Conservation (phyloP, 2,888 invertebrate species). For the Tetrapedia diversipes region DNA sequence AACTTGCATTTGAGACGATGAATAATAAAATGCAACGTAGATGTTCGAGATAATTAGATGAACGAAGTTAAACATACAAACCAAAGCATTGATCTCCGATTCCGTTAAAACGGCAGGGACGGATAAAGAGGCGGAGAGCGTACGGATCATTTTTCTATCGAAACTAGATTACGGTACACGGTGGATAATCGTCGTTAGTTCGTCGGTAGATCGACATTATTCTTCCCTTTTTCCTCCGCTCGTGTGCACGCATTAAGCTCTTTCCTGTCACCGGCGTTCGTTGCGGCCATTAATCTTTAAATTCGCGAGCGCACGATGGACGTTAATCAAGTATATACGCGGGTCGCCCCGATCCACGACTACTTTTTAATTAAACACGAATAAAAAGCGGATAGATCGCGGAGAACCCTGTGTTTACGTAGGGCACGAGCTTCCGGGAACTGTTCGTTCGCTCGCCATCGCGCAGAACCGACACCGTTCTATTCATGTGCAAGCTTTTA, state of each 20-base stretch:
- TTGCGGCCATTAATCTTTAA: constrained; percentile 68
- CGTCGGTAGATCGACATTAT: constrained; percentile 49
- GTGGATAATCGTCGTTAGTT: constrained; percentile 54
- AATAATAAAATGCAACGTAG: neutral
- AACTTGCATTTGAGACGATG: too few relatives aligned
- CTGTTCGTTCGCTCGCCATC: constrained; percentile 33
- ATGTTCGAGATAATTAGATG: neutral
- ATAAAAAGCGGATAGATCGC: constrained; percentile 61
- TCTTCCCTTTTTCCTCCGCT: constrained; percentile 51
- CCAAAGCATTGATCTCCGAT: constrained; percentile 24
- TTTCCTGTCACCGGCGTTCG: constrained; percentile 60
- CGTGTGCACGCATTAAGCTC: constrained; percentile 63
- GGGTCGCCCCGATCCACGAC: constrained; percentile 58
- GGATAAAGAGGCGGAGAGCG: too few relatives aligned
- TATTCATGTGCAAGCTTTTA: constrained; percentile 52
- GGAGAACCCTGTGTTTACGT: constrained; percentile 63
- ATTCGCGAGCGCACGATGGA: constrained; percentile 65
- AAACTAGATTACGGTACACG: constrained; percentile 31
- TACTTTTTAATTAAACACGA: constrained; percentile 69
- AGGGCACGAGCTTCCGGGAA: constrained; percentile 58
- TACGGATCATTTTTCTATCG: constrained; percentile 54
- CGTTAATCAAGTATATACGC: constrained; percentile 69
- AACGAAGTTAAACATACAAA: constrained; percentile 32
- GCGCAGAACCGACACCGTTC: constrained; percentile 34
- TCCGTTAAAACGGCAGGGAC: constrained; percentile 45